phyloP scores from a whole-genome alignment of 2,888 invertebrate genomes.

The Melipona bicolor region DNA sequence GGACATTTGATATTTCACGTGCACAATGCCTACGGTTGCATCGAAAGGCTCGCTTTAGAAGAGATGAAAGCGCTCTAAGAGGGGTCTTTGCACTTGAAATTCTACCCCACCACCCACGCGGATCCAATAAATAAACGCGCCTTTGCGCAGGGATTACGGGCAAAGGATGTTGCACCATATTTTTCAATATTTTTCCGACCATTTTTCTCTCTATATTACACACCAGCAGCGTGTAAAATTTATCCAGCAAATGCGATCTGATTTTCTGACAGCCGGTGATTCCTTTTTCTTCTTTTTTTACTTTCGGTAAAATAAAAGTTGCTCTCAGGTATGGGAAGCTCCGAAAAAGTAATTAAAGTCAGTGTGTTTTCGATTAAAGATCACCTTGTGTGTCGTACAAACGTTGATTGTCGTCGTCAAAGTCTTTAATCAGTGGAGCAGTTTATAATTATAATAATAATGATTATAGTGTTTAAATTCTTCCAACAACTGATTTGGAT shows the following conservation, averaged over 20 bases:
- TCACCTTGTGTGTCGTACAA: too few relatives aligned
- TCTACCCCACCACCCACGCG: background rate
- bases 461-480: too few relatives aligned
- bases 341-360: too few relatives aligned
- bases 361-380: too few relatives aligned
- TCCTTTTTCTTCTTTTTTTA: background rate
- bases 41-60: slow-evolving; percentile 20
- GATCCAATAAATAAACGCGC: slow-evolving; percentile 28
- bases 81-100: slow-evolving; percentile 19
- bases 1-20: slow-evolving; percentile 54
- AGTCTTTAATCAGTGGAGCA: too few relatives aligned
- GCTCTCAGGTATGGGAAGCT: too few relatives aligned
- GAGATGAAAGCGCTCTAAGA: background rate
- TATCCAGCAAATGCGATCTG: background rate
- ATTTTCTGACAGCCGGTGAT: background rate
- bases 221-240: too few relatives aligned
- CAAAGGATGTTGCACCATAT: background rate
- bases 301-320: too few relatives aligned
- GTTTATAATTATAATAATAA: too few relatives aligned
- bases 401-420: too few relatives aligned
- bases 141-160: background rate
- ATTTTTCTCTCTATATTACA: background rate
- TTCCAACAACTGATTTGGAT: too few relatives aligned
- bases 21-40: slow-evolving; percentile 12
- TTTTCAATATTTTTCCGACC: background rate